These are phyloP conservation scores for Phocoena sinus DNA, from an alignment of 2,113 vertebrate species.

Conservation along the genomic window DNA sequence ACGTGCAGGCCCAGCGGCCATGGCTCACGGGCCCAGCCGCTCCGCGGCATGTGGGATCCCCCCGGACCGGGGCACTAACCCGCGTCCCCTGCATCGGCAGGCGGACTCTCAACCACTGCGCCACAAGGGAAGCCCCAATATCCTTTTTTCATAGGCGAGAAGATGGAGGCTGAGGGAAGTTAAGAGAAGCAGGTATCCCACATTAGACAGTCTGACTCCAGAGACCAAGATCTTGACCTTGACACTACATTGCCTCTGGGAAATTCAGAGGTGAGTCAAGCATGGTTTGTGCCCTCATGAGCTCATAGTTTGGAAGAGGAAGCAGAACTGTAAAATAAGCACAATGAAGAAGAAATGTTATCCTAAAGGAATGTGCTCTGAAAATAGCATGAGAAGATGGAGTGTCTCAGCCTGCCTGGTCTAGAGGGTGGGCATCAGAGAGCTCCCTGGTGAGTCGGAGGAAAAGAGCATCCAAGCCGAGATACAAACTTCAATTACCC, in stretches of 20 bases:
- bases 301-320: not conserved
- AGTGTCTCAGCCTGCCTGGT: not conserved
- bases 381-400: not conserved
- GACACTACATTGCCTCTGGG: accelerated
- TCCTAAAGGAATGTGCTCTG: not conserved
- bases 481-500: not conserved
- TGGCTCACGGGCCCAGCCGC: too few relatives aligned
- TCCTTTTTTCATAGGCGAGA: not conserved
- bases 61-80: too few relatives aligned
- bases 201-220: not conserved
- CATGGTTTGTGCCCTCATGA: not conserved
- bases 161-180: not conserved
- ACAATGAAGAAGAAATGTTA: not conserved
- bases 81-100: too few relatives aligned
- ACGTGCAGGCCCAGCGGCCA: too few relatives aligned
- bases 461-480: not conserved
- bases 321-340: not conserved
- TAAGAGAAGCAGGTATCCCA: not conserved
- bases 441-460: not conserved
- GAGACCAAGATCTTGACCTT: not conserved
- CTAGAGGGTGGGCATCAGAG: not conserved
- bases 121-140: not conserved
- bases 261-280: not conserved
- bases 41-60: too few relatives aligned
- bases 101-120: too few relatives aligned